Percentiles rank a stretch among this genome's conserved stretches.
These are phyloP conservation scores for Corydoras maculifer DNA, from an alignment of 2,113 vertebrate species.

Conservation along the genomic window DNA sequence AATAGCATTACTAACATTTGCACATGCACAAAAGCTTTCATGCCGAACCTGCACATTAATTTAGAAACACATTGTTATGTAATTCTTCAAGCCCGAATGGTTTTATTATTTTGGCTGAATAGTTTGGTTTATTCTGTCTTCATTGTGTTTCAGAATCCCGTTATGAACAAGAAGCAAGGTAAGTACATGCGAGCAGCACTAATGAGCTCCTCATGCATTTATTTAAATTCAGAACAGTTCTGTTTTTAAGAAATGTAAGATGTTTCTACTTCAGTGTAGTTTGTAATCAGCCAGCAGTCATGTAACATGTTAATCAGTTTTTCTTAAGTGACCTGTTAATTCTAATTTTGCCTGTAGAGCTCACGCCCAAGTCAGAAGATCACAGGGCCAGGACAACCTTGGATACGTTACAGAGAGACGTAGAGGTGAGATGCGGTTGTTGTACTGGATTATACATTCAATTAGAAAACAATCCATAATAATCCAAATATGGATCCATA, in stretches of 20 bases:
- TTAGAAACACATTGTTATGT: no score
- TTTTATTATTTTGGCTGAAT: no score
- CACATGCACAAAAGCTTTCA: no score
- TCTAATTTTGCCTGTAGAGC: slow-evolving; percentile 41
- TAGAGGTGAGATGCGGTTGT: slow-evolving; percentile 42
- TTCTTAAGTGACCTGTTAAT: slow-evolving; percentile 19
- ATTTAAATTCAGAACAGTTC: no score
- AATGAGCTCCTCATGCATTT: background rate
- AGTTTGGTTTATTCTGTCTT: background rate
- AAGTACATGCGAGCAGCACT: slow-evolving; percentile 14
- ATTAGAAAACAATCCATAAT: no score
- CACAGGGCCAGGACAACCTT: slow-evolving; percentile 35
- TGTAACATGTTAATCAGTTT: background rate
- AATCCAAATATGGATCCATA: no score
- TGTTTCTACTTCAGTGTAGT: no score
- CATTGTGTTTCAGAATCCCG: slow-evolving; percentile 47
- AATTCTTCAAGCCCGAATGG: no score
- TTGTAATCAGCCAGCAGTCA: background rate
- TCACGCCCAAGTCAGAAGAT: slow-evolving; percentile 19
- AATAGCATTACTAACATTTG: no score
- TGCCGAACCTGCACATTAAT: no score
- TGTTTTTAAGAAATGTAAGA: no score
- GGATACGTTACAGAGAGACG: slow-evolving; percentile 43
- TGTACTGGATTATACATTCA: no score
- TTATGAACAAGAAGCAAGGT: slow-evolving; percentile 59